Percentiles rank a stretch among this genome's conserved stretches.
Evolutionary conservation across 2,888 invertebrate genomes (phyloP).

Genomic region (Cephus sareptanus): DNA sequence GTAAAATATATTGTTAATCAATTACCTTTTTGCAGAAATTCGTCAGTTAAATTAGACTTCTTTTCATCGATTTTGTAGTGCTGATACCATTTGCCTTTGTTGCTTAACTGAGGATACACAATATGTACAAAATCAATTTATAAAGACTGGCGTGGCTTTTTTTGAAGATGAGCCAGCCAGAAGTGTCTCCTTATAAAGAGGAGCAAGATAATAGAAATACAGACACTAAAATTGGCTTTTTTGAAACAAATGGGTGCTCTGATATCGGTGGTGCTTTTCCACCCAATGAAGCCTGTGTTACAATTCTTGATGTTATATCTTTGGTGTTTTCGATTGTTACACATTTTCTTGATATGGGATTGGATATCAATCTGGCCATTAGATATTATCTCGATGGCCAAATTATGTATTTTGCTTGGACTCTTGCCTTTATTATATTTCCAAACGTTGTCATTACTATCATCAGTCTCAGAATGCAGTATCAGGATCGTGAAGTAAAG

Average conservation of each 20-base stretch:
- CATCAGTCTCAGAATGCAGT: constrained; percentile 78
- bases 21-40: background rate
- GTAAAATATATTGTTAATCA: background rate
- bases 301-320: constrained; percentile 74
- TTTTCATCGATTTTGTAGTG: background rate
- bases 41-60: background rate
- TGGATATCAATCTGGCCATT: constrained; percentile 78
- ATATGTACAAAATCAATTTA: background rate
- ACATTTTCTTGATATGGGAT: constrained; percentile 76
- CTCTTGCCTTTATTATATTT: constrained; percentile 76
- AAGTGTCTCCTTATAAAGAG: background rate
- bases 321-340: constrained; percentile 76
- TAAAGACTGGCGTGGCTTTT: background rate
- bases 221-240: background rate
- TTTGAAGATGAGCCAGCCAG: background rate
- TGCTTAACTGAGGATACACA: background rate
- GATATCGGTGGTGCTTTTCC: background rate
- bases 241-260: background rate
- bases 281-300: constrained; percentile 71
- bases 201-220: background rate
- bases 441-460: constrained; percentile 82
- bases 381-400: constrained; percentile 71
- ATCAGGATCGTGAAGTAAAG: constrained; percentile 55
- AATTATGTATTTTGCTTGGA: constrained; percentile 75
- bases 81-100: background rate